Percentiles rank a stretch among this genome's conserved stretches.
These are phyloP conservation scores for Drosophila pruinosa DNA, from an alignment of 1,140 invertebrate species.

Conservation along the genomic window DNA sequence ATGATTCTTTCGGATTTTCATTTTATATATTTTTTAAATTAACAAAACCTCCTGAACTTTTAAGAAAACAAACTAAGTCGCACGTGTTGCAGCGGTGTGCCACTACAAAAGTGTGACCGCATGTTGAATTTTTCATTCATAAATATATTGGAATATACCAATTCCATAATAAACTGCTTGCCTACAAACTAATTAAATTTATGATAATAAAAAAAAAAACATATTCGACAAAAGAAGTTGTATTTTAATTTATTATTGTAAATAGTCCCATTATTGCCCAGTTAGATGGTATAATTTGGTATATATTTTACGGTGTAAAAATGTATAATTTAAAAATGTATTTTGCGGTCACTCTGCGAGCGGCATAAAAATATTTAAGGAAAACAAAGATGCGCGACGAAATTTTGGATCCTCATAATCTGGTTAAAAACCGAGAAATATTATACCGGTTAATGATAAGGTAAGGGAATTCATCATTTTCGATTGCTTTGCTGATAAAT, in stretches of 20 bases:
- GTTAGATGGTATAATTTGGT: too few relatives aligned
- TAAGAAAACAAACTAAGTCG: constrained; percentile 56
- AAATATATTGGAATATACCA: too few relatives aligned
- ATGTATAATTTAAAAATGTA: not conserved
- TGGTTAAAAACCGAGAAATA: constrained; percentile 91
- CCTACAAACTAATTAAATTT: too few relatives aligned
- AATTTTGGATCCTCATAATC: constrained; percentile 88
- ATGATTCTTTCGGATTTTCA: constrained; percentile 86
- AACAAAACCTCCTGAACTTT: not conserved
- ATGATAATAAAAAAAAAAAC: too few relatives aligned
- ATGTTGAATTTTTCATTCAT: too few relatives aligned
- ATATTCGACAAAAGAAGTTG: too few relatives aligned
- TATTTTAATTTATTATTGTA: too few relatives aligned
- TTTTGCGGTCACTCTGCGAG: not conserved
- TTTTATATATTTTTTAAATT: constrained; percentile 78
- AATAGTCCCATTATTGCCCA: too few relatives aligned
- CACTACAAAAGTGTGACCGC: too few relatives aligned
- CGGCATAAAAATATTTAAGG: not conserved
- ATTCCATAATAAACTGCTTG: too few relatives aligned
- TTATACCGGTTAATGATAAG: constrained; percentile 95
- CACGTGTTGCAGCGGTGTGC: constrained; percentile 56
- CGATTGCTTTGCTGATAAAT: constrained; percentile 45
- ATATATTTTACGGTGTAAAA: too few relatives aligned
- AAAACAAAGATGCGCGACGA: constrained; percentile 84
- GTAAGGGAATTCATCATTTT: constrained; percentile 84